phyloP scores from a whole-genome alignment of 2,797 vertebrate species.

The Pangasius krempfi region DNA sequence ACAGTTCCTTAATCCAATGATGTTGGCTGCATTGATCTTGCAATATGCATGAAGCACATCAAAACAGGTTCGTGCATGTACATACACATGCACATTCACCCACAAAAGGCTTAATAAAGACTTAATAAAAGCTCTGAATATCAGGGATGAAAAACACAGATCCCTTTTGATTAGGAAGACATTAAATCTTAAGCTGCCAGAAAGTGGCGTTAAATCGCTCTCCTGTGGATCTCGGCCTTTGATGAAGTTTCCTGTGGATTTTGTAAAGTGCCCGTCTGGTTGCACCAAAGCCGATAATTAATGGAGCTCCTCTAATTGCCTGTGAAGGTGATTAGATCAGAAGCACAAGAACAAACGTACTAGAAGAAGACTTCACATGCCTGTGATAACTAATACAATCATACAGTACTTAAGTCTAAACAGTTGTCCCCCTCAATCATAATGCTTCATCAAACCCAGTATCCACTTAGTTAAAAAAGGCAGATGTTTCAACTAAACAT shows the following conservation, averaged over 20 bases:
- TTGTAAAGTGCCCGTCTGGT: conserved; percentile 56
- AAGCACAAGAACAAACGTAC: conserved; percentile 43
- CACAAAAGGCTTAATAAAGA: conserved; percentile 39
- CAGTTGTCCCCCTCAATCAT: not conserved
- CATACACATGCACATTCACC: conserved; percentile 27
- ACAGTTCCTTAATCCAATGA: conserved; percentile 51
- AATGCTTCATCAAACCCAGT: not conserved
- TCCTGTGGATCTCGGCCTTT: conserved; percentile 57
- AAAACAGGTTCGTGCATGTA: conserved; percentile 19
- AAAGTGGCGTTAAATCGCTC: conserved; percentile 52
- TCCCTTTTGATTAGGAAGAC: conserved; percentile 57
- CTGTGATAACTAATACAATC: conserved; percentile 26
- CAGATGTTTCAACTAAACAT: not conserved
- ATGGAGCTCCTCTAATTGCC: conserved; percentile 59
- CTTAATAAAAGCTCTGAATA: conserved; percentile 41
- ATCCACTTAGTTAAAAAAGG: not conserved
- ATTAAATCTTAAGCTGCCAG: conserved; percentile 49
- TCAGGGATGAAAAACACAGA: conserved; percentile 45
- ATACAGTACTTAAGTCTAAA: conserved; percentile 34
- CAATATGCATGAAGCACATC: conserved; percentile 44
- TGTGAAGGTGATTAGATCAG: conserved; percentile 55
- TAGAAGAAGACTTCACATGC: conserved; percentile 40
- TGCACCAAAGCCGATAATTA: conserved; percentile 62
- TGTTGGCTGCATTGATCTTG: conserved; percentile 45
- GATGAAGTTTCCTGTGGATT: conserved; percentile 57